Percentiles rank a stretch among this genome's conserved stretches.
Conservation (phyloP, 1,140 invertebrate genomes). For the Formica selysi region DNA sequence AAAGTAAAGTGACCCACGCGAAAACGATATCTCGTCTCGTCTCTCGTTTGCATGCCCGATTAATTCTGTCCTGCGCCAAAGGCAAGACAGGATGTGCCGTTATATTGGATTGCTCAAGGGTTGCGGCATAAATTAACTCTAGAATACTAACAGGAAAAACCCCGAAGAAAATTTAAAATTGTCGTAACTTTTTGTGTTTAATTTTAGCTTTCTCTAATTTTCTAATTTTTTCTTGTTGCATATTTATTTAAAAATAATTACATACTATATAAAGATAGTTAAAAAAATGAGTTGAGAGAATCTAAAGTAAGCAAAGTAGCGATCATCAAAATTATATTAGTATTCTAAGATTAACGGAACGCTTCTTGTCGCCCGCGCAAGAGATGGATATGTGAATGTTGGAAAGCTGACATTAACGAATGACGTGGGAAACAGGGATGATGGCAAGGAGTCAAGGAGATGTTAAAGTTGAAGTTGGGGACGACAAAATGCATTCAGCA, state of each 20-base stretch:
- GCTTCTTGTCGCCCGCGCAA: slow-evolving; percentile 14
- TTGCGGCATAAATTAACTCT: slow-evolving; percentile 63
- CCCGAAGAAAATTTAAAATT: too few species aligned
- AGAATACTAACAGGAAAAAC: too few species aligned
- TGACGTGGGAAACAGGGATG: slow-evolving; percentile 30
- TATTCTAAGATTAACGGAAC: neutral
- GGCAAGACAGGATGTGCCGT: slow-evolving; percentile 4
- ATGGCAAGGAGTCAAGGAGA: slow-evolving; percentile 40
- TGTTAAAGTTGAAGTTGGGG: slow-evolving; percentile 41
- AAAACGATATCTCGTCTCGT: slow-evolving; percentile 9
- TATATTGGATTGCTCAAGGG: slow-evolving; percentile 63
- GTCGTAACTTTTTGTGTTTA: too few species aligned
- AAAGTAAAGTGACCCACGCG: slow-evolving; percentile 20
- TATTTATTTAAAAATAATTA: too few species aligned
- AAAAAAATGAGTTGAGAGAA: too few species aligned
- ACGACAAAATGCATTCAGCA: slow-evolving; percentile 12
- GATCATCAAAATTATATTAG: too few species aligned
- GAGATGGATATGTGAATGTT: slow-evolving; percentile 14
- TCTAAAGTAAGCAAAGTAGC: too few species aligned
- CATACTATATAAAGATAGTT: too few species aligned
- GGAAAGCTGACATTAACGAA: slow-evolving; percentile 45
- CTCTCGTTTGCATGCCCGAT: slow-evolving; percentile 44
- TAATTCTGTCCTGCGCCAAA: slow-evolving; percentile 33
- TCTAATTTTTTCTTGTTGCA: too few species aligned
- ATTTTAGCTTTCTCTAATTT: too few species aligned